Evolutionary conservation across 1,140 invertebrate genomes (phyloP).

Genomic region (Bombus confusus): DNA sequence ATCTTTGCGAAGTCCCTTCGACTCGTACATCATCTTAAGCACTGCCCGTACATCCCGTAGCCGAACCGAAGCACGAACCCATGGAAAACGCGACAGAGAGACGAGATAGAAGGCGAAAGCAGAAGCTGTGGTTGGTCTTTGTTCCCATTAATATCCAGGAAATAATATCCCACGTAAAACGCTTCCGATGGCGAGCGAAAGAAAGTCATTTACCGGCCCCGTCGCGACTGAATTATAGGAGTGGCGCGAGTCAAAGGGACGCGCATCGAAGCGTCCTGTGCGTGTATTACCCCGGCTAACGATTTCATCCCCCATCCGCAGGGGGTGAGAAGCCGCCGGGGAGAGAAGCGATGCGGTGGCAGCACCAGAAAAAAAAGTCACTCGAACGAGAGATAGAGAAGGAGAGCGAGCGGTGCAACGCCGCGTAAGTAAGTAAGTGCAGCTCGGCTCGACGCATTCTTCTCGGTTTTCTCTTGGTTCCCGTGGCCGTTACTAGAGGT

Average conservation of each 20-base stretch:
- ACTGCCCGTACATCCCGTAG: not conserved
- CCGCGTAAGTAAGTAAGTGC: constrained; percentile 43
- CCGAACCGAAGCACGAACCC: not conserved
- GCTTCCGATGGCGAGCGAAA: constrained; percentile 6
- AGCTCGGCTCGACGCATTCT: constrained; percentile 51
- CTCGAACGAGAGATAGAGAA: constrained; percentile 2
- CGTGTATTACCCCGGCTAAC: constrained; percentile 38
- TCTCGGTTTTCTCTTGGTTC: constrained; percentile 16
- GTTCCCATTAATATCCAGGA: not conserved
- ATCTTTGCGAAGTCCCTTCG: not conserved
- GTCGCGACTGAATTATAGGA: constrained; percentile 14
- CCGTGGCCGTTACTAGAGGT: constrained; percentile 47
- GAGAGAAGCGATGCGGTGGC: not conserved
- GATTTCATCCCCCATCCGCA: constrained; percentile 59
- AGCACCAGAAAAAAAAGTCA: constrained; percentile 31
- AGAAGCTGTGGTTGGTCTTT: not conserved
- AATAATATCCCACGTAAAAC: constrained; percentile 14
- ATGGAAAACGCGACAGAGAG: not conserved
- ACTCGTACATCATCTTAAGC: not conserved
- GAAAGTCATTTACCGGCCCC: constrained; percentile 27
- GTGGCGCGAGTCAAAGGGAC: constrained; percentile 21
- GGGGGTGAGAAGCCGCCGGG: not conserved
- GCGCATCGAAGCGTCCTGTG: constrained; percentile 15
- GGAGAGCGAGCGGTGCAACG: constrained; percentile 34
- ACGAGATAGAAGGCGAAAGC: not conserved